A percentile compares a stretch with the other conserved stretches of the same genome.
Conservation (phyloP, 2,888 invertebrate species). For the Rhynchonema sp. region DNA sequence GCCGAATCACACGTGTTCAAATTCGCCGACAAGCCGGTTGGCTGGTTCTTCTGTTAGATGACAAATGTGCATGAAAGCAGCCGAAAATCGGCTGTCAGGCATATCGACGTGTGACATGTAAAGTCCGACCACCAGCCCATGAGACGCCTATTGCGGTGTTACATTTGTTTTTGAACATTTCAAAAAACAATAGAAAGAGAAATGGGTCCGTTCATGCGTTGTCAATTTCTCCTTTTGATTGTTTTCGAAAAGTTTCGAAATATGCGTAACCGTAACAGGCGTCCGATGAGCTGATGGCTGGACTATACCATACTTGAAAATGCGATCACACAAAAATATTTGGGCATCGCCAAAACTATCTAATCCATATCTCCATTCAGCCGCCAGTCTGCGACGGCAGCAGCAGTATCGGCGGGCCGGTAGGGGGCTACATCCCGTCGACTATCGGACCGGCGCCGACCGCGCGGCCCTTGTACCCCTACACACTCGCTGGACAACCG, state of each 20-base stretch:
- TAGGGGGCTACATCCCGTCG: background rate
- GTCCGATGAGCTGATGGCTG: too few species aligned
- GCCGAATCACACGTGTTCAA: constrained; percentile 27
- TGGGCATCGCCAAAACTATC: too few species aligned
- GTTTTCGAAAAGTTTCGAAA: too few species aligned
- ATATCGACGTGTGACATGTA: constrained; percentile 11
- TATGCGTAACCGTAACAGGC: background rate
- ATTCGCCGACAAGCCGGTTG: constrained; percentile 27
- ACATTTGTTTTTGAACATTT: too few species aligned
- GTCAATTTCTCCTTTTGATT: too few species aligned
- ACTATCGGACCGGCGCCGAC: background rate
- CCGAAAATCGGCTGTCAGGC: constrained; percentile 23
- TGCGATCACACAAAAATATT: too few species aligned
- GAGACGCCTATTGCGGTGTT: background rate
- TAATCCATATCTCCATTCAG: background rate
- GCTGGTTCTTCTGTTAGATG: constrained; percentile 29
- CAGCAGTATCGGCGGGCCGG: background rate
- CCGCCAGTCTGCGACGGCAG: background rate
- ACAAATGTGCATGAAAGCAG: constrained; percentile 28
- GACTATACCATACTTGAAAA: too few species aligned
- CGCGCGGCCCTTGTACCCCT: background rate
- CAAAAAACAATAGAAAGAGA: too few species aligned
- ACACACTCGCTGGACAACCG: background rate
- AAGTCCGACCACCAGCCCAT: background rate
- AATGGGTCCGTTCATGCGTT: too few species aligned